Evolutionary conservation across 1,140 invertebrate genomes (phyloP).

Genomic region (Parapsyche elsis): DNA sequence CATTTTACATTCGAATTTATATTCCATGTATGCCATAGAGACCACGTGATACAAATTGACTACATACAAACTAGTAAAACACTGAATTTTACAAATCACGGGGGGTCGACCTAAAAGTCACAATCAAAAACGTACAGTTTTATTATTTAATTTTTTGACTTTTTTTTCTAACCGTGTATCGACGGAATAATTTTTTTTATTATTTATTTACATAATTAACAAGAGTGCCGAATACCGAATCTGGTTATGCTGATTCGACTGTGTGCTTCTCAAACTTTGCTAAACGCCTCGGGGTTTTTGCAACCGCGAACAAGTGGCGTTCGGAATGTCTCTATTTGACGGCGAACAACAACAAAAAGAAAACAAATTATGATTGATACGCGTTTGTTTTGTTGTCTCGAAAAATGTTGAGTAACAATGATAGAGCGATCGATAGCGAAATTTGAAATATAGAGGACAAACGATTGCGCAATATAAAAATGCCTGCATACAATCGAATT

Average conservation of each 20-base stretch:
- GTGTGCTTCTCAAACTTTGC: not conserved
- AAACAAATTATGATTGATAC: constrained; percentile 24
- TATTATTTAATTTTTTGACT: constrained; percentile 14
- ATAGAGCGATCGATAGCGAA: not conserved
- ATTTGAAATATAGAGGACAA: not conserved
- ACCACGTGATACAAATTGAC: constrained; percentile 18
- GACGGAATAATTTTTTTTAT: not conserved
- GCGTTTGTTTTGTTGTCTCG: not conserved
- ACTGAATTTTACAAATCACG: not conserved
- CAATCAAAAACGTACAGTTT: not conserved
- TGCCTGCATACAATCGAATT: no score
- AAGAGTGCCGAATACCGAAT: constrained; percentile 9
- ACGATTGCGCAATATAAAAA: not conserved
- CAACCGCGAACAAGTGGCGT: not conserved
- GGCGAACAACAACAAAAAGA: not conserved
- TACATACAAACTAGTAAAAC: not conserved
- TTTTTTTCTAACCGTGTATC: not conserved
- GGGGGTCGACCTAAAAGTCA: constrained; percentile 27
- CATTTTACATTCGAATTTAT: not conserved
- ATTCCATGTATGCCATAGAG: not conserved
- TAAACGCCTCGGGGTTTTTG: not conserved
- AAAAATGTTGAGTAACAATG: constrained; percentile 1
- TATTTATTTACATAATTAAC: constrained; percentile 32
- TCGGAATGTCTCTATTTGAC: constrained; percentile 10
- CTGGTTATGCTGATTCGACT: constrained; percentile 18